Evolutionary conservation across 2,113 vertebrate species (phyloP).

Genomic region (Pteropus alecto): DNA sequence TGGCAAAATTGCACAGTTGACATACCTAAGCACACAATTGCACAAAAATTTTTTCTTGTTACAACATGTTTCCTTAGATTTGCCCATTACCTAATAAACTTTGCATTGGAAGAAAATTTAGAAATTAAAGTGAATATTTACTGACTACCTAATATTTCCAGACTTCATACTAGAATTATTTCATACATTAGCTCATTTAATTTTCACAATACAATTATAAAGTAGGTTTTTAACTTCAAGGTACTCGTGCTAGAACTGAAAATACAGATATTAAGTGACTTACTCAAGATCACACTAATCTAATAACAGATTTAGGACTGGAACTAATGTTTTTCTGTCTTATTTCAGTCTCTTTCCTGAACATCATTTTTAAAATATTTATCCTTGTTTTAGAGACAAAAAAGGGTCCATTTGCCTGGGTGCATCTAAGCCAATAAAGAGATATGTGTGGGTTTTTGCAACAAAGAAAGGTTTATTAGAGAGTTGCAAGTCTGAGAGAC

Average conservation of each 20-base stretch:
- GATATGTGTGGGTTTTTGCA: too few species aligned
- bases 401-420: too few species aligned
- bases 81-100: neutral
- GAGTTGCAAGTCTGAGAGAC: too few species aligned
- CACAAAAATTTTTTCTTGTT: neutral
- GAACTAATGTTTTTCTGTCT: neutral
- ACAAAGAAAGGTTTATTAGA: too few species aligned
- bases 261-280: neutral
- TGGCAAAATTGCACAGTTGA: neutral
- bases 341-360: neutral
- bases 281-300: neutral
- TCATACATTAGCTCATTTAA: neutral
- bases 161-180: neutral
- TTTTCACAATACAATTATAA: neutral
- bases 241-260: neutral
- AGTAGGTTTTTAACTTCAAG: neutral
- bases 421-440: too few species aligned
- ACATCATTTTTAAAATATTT: neutral
- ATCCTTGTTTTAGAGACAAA: too few species aligned
- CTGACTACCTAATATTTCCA: neutral
- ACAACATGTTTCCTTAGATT: neutral
- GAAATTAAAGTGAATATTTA: slow-evolving; percentile 13
- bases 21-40: neutral
- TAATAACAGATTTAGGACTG: neutral
- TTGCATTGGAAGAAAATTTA: neutral